These are phyloP conservation scores for Eulithis prunata DNA, from an alignment of 2,888 invertebrate species.

Conservation along the genomic window DNA sequence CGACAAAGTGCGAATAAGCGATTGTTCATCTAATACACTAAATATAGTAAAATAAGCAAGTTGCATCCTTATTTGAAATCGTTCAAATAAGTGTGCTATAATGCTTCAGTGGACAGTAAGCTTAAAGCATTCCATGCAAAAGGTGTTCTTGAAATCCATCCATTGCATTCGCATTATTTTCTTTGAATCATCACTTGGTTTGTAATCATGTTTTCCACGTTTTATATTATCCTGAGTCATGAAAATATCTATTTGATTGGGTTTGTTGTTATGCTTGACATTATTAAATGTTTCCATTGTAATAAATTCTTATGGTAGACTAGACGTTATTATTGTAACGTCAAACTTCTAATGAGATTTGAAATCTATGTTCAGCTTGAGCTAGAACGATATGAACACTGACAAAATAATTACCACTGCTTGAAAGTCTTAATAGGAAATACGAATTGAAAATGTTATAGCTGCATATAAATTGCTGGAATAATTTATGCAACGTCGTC, in stretches of 20 bases:
- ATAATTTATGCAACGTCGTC: slow-evolving; percentile 35
- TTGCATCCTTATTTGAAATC: background rate
- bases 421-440: slow-evolving; percentile 11
- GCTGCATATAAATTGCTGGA: slow-evolving; percentile 19
- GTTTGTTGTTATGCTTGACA: slow-evolving; percentile 12
- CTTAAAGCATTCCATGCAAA: slow-evolving; percentile 53
- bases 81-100: background rate
- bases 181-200: slow-evolving; percentile 31
- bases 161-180: slow-evolving; percentile 30
- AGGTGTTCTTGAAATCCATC: slow-evolving; percentile 46
- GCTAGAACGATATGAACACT: slow-evolving; percentile 5
- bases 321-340: slow-evolving; percentile 8
- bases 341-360: slow-evolving; percentile 12
- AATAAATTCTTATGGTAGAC: slow-evolving; percentile 4
- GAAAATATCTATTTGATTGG: slow-evolving; percentile 15
- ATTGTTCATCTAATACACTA: background rate
- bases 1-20: background rate
- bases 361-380: slow-evolving; percentile 13
- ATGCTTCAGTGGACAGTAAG: slow-evolving; percentile 13
- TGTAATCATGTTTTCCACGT: slow-evolving; percentile 19
- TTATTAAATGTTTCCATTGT: slow-evolving; percentile 16
- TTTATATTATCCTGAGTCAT: slow-evolving; percentile 22
- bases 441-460: slow-evolving; percentile 22
- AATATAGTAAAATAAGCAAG: background rate
- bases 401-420: slow-evolving; percentile 24